A percentile compares a stretch with the other conserved stretches of the same genome.
These are phyloP conservation scores for Zonitis immaculata DNA, from an alignment of 2,888 invertebrate species.

Conservation along the genomic window DNA sequence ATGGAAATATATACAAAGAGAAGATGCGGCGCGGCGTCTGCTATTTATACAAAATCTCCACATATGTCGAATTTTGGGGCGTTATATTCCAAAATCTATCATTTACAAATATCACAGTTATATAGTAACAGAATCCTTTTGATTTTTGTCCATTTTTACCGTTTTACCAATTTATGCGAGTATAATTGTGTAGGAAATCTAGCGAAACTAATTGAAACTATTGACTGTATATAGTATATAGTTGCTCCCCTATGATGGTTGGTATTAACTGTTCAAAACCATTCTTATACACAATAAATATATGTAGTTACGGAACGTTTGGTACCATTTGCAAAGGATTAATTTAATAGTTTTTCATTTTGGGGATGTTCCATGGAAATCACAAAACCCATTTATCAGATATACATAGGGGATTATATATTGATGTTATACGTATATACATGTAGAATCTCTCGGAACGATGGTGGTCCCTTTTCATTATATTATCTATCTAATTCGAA, in stretches of 20 bases:
- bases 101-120: conserved; percentile 25
- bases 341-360: conserved; percentile 34
- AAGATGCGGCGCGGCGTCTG: too few species aligned
- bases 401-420: conserved; percentile 6
- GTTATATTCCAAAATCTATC: conserved; percentile 29
- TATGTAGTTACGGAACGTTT: too few species aligned
- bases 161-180: too few species aligned
- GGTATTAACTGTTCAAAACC: conserved; percentile 23
- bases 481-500: too few species aligned
- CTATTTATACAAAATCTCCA: conserved; percentile 37
- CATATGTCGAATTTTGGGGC: conserved; percentile 30
- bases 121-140: background rate
- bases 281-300: conserved; percentile 29
- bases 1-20: conserved; percentile 43
- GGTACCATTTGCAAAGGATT: conserved; percentile 35
- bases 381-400: conserved; percentile 30
- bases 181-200: conserved; percentile 21
- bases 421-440: background rate
- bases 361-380: conserved; percentile 35
- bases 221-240: too few species aligned
- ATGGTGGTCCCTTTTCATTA: background rate
- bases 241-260: conserved; percentile 12
- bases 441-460: background rate
- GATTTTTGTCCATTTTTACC: too few species aligned
- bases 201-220: conserved; percentile 24